Conservation (phyloP, 2,113 vertebrate species). For the Labeo rohita region DNA sequence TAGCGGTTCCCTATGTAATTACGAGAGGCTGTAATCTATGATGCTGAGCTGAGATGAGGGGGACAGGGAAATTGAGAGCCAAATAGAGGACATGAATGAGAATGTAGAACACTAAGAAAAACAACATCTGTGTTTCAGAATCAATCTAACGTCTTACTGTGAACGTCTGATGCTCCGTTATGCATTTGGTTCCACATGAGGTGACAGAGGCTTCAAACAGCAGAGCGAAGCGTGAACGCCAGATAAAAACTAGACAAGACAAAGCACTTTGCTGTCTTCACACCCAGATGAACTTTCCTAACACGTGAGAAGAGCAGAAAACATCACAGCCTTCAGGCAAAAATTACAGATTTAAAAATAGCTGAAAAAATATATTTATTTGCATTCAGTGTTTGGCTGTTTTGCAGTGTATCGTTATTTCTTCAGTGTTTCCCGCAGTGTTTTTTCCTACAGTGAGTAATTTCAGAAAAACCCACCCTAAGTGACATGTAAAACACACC, state of each 20-base stretch:
- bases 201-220: conserved; percentile 13
- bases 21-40: background rate
- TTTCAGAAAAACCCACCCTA: background rate
- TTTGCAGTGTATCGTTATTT: background rate
- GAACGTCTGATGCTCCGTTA: background rate
- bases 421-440: background rate
- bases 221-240: background rate
- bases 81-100: background rate
- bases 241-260: conserved; percentile 8
- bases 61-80: background rate
- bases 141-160: background rate
- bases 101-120: background rate
- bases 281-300: conserved; percentile 2
- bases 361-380: background rate
- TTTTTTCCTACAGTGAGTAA: background rate
- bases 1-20: background rate
- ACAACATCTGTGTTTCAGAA: background rate
- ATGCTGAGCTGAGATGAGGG: background rate
- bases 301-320: background rate
- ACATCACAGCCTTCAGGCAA: background rate
- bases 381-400: too few species aligned
- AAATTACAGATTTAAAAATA: background rate
- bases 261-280: conserved; percentile 33
- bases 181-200: background rate
- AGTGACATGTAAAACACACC: background rate